Base-by-base conservation (phyloP, 2,113 vertebrate species). In the Abramis brama region DNA sequence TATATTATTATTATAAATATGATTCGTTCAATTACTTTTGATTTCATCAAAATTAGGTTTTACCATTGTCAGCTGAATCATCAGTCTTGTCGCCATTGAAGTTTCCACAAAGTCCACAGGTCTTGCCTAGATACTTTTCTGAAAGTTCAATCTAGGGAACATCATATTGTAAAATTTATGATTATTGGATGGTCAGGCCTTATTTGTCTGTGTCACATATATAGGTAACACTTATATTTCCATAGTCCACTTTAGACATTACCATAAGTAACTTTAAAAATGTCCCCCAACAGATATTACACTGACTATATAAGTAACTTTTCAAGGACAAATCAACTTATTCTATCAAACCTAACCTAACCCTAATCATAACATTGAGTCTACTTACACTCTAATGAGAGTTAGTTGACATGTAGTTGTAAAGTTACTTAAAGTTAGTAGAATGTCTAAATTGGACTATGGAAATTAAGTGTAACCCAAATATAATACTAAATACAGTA, bases 61-160 rank as follows among this genome's bases (percentile, higher is more conserved):
- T 70, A 70, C 43, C 82, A 36, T 91, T 92, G 55, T 94, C 3
- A 36, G 21, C 21, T 17, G 66, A 70, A 70, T 70, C 92, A 80
- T 93, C 84, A 43, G 87, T 1, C 52, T 81, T 73, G 15, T 92
- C 52, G 25, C 93, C 93, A 30, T 94, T 94, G 57, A 91, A 94
- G 89, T 96, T 91, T 13, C 94, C 94, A 89, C 95, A 96, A 60
- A 96, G 89, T 60, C 95, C 95, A 87, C 94, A 95, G 0, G 93
- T 95, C 85, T 92, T 85, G 78, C 94, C 93, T n/a, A 39, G 88
- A 76, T 91, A 94, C 79, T 92, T 93, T 33, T 4, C 3, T 80
- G 94, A 87, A 62, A 96, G 36, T 88, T 96, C 95, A 80, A 96
- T 88, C 95, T 96, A 70, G 62, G 62, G 15, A 86, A 70, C 59